Percentiles rank a stretch among this genome's conserved stretches.
Evolutionary conservation across 1,140 invertebrate species (phyloP).

Genomic region (Drosophila cardini): DNA sequence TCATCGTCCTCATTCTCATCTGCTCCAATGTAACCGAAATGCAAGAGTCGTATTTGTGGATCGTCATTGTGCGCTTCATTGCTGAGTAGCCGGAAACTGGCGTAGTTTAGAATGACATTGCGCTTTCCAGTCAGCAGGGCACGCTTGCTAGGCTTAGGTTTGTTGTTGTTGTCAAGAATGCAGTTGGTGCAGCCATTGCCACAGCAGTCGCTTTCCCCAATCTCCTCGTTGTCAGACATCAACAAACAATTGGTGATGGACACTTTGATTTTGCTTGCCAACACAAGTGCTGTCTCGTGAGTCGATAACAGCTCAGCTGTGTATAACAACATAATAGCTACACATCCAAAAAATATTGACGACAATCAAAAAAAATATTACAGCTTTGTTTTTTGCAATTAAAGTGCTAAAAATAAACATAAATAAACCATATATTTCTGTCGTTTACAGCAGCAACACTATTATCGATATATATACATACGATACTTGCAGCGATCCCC

Average conservation of each 20-base stretch:
- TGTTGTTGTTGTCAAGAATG: slow-evolving; percentile 71
- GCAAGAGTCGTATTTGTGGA: slow-evolving; percentile 55
- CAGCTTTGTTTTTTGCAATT: too few relatives aligned
- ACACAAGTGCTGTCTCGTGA: too few relatives aligned
- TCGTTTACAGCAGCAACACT: background rate
- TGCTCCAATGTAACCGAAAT: slow-evolving; percentile 43
- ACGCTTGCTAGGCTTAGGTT: slow-evolving; percentile 46
- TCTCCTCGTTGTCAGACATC: slow-evolving; percentile 15
- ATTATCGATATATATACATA: too few relatives aligned
- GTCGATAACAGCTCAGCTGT: too few relatives aligned
- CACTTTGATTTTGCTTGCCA: too few relatives aligned
- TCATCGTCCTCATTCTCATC: slow-evolving; percentile 1
- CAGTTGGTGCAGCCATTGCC: slow-evolving; percentile 83
- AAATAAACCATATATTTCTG: too few relatives aligned
- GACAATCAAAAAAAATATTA: too few relatives aligned
- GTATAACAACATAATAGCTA: too few relatives aligned
- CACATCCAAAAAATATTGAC: too few relatives aligned
- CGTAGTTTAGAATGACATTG: slow-evolving; percentile 64
- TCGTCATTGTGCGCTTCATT: slow-evolving; percentile 25
- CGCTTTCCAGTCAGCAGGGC: slow-evolving; percentile 57
- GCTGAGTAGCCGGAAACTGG: slow-evolving; percentile 52
- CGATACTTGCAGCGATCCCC: background rate
- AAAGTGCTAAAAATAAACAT: too few relatives aligned
- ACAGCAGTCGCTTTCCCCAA: slow-evolving; percentile 68
- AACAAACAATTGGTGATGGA: slow-evolving; percentile 16